phyloP scores from a whole-genome alignment of 2,113 vertebrate species.

The Boleophthalmus pectinirostris region DNA sequence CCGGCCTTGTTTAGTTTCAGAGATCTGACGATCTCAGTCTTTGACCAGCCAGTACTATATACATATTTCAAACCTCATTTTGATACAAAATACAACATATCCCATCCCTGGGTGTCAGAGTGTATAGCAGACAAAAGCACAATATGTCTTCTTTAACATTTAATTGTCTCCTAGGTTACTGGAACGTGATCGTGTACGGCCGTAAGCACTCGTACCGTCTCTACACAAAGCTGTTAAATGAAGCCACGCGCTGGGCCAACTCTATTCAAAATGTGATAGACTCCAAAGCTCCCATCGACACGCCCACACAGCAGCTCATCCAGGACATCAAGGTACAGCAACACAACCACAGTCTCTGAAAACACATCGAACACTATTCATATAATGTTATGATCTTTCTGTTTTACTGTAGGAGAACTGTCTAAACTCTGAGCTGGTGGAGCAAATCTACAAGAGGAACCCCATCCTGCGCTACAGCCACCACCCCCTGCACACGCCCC shows the following conservation, averaged over 20 bases:
- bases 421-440: conserved; percentile 91
- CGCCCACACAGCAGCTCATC: conserved; percentile 95
- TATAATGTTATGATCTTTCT: background rate
- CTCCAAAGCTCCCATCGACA: conserved; percentile 91
- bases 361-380: too few relatives aligned
- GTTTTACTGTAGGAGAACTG: conserved; percentile 87
- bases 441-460: conserved; percentile 96
- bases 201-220: conserved; percentile 95
- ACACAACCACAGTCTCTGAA: background rate
- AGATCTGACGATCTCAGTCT: too few relatives aligned
- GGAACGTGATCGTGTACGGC: conserved; percentile 90
- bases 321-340: conserved; percentile 90
- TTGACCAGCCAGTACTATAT: too few relatives aligned
- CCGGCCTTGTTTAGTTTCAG: too few relatives aligned
- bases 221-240: conserved; percentile 91
- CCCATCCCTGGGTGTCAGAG: too few relatives aligned
- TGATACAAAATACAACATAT: too few relatives aligned
- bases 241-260: conserved; percentile 90
- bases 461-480: conserved; percentile 95
- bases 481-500: conserved; percentile 89
- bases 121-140: too few relatives aligned
- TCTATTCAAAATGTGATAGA: conserved; percentile 95
- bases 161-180: conserved; percentile 83
- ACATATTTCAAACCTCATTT: too few relatives aligned
- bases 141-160: background rate